Conservation (phyloP, 2,888 invertebrate species). For the Gasteruption jaculator region DNA sequence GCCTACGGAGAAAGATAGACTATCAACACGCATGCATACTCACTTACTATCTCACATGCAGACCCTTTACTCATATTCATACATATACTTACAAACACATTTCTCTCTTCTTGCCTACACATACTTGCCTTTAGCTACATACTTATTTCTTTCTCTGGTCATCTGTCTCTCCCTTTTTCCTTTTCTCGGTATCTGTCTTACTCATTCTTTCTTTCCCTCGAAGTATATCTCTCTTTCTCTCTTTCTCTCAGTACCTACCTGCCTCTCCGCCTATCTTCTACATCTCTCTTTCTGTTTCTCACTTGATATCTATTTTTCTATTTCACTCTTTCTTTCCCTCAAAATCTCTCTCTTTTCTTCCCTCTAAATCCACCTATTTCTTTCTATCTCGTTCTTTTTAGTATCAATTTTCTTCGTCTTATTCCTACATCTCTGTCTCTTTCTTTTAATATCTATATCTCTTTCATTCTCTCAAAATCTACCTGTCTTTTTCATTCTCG, state of each 20-base stretch:
- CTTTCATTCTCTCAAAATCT: slow-evolving; percentile 47
- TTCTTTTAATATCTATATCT: slow-evolving; percentile 4
- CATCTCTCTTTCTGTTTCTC: background rate
- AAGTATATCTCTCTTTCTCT: slow-evolving; percentile 5
- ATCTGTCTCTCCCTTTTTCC: too few relatives aligned
- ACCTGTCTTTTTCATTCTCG: slow-evolving; percentile 22
- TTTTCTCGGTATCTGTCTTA: background rate
- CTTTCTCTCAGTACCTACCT: slow-evolving; percentile 10
- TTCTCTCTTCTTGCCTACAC: too few relatives aligned
- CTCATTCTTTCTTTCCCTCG: background rate
- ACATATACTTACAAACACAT: too few relatives aligned
- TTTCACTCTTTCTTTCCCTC: slow-evolving; percentile 36
- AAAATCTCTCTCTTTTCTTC: slow-evolving; percentile 27
- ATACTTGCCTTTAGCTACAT: too few relatives aligned
- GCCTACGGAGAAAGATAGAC: too few relatives aligned
- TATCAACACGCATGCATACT: too few relatives aligned
- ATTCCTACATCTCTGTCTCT: background rate
- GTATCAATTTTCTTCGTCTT: slow-evolving; percentile 2
- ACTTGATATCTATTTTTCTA: slow-evolving; percentile 5
- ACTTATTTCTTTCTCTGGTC: too few relatives aligned
- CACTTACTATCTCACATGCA: too few relatives aligned
- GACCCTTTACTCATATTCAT: too few relatives aligned
- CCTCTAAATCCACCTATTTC: too few relatives aligned
- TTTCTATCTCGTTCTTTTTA: slow-evolving; percentile 15
- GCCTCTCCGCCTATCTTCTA: background rate